A percentile compares a stretch with the other conserved stretches of the same genome.
Conservation (phyloP, 2,888 invertebrate species). For the Stenoptilia bipunctidactyla region DNA sequence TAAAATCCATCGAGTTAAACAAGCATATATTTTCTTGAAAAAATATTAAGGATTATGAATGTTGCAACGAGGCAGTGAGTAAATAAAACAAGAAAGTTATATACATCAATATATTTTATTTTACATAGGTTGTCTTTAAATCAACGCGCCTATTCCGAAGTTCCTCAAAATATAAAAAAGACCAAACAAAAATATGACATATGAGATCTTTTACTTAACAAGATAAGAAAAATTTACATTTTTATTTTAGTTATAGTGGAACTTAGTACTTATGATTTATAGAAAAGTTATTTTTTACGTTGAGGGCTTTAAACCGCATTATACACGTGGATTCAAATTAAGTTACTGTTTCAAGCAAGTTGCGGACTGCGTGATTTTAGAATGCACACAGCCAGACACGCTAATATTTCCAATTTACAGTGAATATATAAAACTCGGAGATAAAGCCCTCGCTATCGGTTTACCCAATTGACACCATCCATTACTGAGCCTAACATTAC, state of each 20-base stretch:
- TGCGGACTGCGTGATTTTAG: too few species aligned
- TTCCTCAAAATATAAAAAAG: slow-evolving; percentile 71
- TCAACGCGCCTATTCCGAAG: slow-evolving; percentile 68
- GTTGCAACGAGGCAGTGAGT: too few species aligned
- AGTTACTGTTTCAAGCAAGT: too few species aligned
- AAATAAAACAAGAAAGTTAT: slow-evolving; percentile 45
- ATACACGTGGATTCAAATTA: too few species aligned
- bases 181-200: slow-evolving; percentile 70
- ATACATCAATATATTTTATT: slow-evolving; percentile 72
- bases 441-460: slow-evolving; percentile 27
- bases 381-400: too few species aligned
- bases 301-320: too few species aligned
- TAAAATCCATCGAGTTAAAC: too few species aligned
- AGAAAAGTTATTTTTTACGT: slow-evolving; percentile 31
- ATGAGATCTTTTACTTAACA: slow-evolving; percentile 71
- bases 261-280: slow-evolving; percentile 61
- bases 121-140: slow-evolving; percentile 71
- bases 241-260: slow-evolving; percentile 58
- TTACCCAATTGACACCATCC: slow-evolving; percentile 50
- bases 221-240: slow-evolving; percentile 68
- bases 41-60: too few species aligned
- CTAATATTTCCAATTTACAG: too few species aligned
- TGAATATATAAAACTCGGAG: slow-evolving; percentile 26
- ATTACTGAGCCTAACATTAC: slow-evolving; percentile 28
- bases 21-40: too few species aligned